Base-by-base conservation (phyloP, 1,140 invertebrate genomes). In the Scaptomyza hsui region DNA sequence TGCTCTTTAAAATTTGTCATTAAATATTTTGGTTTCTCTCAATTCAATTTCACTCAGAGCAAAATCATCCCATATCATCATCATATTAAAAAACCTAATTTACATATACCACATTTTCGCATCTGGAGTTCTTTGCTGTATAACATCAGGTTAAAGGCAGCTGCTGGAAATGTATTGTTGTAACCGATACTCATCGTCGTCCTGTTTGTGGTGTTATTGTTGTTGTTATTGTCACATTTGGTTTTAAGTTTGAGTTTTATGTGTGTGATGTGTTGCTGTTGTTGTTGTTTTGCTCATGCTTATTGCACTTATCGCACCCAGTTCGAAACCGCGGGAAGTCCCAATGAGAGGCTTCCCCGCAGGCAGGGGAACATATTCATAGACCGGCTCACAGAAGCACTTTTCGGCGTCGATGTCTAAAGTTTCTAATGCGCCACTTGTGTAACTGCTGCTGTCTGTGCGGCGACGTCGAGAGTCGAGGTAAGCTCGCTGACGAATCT, bases 381-480 rank as follows among this genome's bases (percentile, higher is more conserved):
- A 56, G 44, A 41, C 24, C 15, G 19, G 24, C 35, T 37, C 48
- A 26, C 9, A 45, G 57, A 37, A 1, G 47, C 41, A 70, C 47
- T 65, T 44, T 44, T 13, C 16, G 29, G 18, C 59, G 65, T 16
- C 53, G 41, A 35, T 59, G 53, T 51, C 26, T 29, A 29, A 29
- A 7, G 6, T 9, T 29, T 29, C 26, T 29, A 7, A 2, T 29
- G 26, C 48, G 57, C 57, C 79, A 52, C 53, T n/a, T n/a, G n/a
- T n/a, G n/a, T n/a, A n/a, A n/a, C n/a, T n/a, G n/a, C n/a, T 55
- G 61, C 41, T 82, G 79, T 72, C 42, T 82, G 53, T 85, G 80
- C 56, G 52, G 13, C 24, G 9, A 21, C 19, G 4, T 21, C 56
- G 60, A 47, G 41, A 29, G 26, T 37, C 41, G 56, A 85, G 79